Percentiles rank a stretch among this genome's conserved stretches.
Conservation (phyloP, 1,140 invertebrate species). For the Caenorhabditis inopinata region DNA sequence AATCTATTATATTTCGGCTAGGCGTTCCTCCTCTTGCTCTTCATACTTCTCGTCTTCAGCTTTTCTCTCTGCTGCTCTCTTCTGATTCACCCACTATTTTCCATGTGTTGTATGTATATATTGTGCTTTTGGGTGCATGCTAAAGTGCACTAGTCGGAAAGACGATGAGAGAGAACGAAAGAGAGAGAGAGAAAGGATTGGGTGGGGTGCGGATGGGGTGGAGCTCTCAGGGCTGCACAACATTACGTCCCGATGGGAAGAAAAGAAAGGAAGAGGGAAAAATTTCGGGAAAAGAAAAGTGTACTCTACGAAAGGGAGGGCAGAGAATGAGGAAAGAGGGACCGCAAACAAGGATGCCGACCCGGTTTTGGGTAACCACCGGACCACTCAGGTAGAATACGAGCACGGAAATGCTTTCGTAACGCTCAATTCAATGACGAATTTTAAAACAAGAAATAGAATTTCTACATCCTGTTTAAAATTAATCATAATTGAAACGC, state of each 20-base stretch:
- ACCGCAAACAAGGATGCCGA: no score
- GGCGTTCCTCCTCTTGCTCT: neutral
- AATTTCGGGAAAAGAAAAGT: neutral
- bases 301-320: neutral
- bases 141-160: neutral
- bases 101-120: conserved; percentile 10
- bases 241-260: neutral
- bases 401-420: no score
- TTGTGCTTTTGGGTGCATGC: conserved; percentile 25
- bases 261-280: neutral
- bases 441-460: neutral
- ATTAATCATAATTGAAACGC: no score
- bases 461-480: no score
- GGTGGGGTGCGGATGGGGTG: neutral
- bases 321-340: no score
- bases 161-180: neutral
- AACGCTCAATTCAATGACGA: no score
- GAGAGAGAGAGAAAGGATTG: neutral
- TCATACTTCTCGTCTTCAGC: neutral
- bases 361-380: no score
- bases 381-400: no score
- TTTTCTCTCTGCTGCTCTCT: neutral
- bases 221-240: conserved; percentile 3
- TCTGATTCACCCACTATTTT: neutral
- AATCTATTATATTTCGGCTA: conserved; percentile 13